Percentiles rank a stretch among this genome's conserved stretches.
Conservation (phyloP, 2,113 vertebrate species). For the Raja brachyura region DNA sequence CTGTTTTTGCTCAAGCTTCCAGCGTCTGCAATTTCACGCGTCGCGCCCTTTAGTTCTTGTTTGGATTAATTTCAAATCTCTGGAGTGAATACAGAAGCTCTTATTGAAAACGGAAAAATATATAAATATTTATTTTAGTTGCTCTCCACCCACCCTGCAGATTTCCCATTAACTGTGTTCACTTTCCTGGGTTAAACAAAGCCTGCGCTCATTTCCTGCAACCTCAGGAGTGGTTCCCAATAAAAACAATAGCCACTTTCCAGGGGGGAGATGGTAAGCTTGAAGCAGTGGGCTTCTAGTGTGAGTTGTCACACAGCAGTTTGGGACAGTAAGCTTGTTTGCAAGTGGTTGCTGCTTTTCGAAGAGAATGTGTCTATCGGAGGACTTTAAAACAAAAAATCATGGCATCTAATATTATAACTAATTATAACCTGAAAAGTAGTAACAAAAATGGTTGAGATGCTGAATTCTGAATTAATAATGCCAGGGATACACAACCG, state of each 20-base stretch:
- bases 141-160: neutral
- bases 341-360: neutral
- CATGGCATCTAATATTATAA: too few species aligned
- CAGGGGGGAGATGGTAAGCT: neutral
- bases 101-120: neutral
- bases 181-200: conserved; percentile 18
- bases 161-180: neutral
- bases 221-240: conserved; percentile 17
- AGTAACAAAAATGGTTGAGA: too few species aligned
- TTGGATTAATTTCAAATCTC: neutral
- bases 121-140: neutral
- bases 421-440: neutral
- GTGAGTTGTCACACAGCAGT: neutral
- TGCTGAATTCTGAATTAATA: too few species aligned
- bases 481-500: too few species aligned
- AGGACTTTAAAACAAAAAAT: neutral
- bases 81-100: neutral
- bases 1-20: too few species aligned
- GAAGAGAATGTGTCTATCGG: neutral
- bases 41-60: neutral
- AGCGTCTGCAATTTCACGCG: too few species aligned
- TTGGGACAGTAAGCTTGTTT: neutral
- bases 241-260: neutral
- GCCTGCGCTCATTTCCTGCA: conserved; percentile 13
- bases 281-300: neutral